These are phyloP conservation scores for Cercocebus atys DNA, from an alignment of 2,113 vertebrate genomes.

Conservation along the genomic window DNA sequence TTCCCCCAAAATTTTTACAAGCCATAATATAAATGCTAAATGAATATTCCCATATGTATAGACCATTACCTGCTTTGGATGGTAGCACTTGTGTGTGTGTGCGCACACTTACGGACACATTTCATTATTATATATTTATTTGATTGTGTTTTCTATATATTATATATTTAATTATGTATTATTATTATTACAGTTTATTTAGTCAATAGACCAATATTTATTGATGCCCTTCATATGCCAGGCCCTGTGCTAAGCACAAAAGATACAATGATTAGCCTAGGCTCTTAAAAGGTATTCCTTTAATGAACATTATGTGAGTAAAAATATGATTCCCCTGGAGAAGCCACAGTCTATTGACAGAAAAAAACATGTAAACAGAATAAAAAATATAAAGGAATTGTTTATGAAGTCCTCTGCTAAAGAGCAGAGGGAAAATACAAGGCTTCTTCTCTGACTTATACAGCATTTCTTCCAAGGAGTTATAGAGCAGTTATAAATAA, in stretches of 20 bases:
- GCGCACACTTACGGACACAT: fast-evolving
- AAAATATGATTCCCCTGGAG: neutral
- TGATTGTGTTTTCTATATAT: neutral
- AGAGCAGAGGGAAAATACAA: neutral
- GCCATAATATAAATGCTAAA: neutral
- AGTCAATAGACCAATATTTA: neutral
- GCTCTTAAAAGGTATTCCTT: neutral
- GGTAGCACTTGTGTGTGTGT: neutral
- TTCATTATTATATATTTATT: neutral
- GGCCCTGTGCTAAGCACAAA: neutral
- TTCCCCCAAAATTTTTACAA: conserved; percentile 31
- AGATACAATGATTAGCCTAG: neutral
- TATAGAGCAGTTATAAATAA: neutral
- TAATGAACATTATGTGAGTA: neutral
- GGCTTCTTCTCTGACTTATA: neutral
- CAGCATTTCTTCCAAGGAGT: neutral
- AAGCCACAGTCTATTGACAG: neutral
- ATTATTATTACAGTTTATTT: neutral
- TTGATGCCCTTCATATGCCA: neutral
- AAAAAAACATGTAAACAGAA: neutral
- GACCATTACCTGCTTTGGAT: neutral
- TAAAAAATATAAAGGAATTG: neutral
- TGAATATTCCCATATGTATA: neutral
- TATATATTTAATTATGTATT: neutral
- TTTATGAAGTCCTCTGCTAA: neutral